Conservation (phyloP, 2,888 invertebrate genomes). For the Nephrocerus scutellatus region DNA sequence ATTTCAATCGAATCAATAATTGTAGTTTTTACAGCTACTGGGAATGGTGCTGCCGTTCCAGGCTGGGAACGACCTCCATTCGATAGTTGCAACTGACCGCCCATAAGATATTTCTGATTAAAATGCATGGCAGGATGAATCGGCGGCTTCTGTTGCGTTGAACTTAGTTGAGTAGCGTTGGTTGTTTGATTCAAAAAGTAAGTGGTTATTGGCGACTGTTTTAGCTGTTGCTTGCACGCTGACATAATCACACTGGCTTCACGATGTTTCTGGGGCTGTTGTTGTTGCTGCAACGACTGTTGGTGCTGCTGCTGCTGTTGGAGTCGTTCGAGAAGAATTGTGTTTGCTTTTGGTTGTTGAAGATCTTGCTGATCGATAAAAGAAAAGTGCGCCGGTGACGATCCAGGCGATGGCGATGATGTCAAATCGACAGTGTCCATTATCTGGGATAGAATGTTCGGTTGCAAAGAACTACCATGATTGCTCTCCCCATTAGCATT, state of each 20-base stretch:
- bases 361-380: constrained; percentile 23
- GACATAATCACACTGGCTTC: no score
- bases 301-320: constrained; percentile 5
- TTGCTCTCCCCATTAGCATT: neutral
- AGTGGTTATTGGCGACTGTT: neutral
- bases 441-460: constrained; percentile 18
- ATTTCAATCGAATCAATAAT: constrained; percentile 43
- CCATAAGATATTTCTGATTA: no score
- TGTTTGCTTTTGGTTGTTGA: no score
- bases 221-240: neutral
- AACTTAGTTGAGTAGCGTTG: neutral
- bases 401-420: constrained; percentile 41
- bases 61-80: neutral
- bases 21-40: neutral
- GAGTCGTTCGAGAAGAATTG: no score
- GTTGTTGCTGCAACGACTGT: constrained; percentile 1
- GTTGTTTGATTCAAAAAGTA: neutral
- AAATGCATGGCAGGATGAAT: no score
- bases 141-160: neutral
- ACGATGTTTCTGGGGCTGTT: constrained; percentile 15
- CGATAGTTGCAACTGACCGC: neutral
- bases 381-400: constrained; percentile 35
- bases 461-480: constrained; percentile 9
- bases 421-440: constrained; percentile 43
- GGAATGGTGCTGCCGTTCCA: no score